Percentiles rank a stretch among this genome's conserved stretches.
phyloP scores from a whole-genome alignment of 2,888 invertebrate species.

The Agriotes lineatus region DNA sequence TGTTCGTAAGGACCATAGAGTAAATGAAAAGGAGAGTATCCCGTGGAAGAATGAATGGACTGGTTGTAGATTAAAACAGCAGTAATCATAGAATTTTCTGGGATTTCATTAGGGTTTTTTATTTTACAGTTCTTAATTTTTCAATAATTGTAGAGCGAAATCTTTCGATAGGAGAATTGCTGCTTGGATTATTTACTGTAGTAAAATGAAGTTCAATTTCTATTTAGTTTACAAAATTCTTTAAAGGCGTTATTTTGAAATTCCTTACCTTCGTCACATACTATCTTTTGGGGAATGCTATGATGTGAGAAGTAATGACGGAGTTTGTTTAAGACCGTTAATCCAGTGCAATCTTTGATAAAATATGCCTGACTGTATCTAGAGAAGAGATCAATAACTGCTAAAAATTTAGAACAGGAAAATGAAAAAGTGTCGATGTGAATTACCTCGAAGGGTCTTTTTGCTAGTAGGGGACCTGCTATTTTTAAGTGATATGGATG shows the following conservation, averaged over 20 bases:
- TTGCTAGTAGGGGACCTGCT: no score
- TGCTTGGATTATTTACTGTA: neutral
- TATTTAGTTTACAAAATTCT: neutral
- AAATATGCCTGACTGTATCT: neutral
- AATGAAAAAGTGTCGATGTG: no score
- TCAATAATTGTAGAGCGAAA: neutral
- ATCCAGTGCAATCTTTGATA: neutral
- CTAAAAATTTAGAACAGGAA: no score
- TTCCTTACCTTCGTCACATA: constrained; percentile 11
- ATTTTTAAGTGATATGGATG: no score
- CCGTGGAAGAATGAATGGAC: constrained; percentile 6
- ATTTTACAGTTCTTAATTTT: neutral
- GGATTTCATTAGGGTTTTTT: neutral
- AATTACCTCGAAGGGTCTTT: no score
- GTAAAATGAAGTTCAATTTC: constrained; percentile 9
- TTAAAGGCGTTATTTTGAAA: neutral
- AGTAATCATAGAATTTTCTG: neutral
- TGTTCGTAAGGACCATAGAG: neutral
- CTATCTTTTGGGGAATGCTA: neutral
- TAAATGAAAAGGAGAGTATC: neutral
- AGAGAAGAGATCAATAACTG: no score
- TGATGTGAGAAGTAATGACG: neutral
- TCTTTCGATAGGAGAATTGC: neutral
- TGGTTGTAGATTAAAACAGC: constrained; percentile 2
- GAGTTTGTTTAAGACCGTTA: neutral